phyloP scores from a whole-genome alignment of 2,888 invertebrate genomes.

The Cecidostiba fungosa region DNA sequence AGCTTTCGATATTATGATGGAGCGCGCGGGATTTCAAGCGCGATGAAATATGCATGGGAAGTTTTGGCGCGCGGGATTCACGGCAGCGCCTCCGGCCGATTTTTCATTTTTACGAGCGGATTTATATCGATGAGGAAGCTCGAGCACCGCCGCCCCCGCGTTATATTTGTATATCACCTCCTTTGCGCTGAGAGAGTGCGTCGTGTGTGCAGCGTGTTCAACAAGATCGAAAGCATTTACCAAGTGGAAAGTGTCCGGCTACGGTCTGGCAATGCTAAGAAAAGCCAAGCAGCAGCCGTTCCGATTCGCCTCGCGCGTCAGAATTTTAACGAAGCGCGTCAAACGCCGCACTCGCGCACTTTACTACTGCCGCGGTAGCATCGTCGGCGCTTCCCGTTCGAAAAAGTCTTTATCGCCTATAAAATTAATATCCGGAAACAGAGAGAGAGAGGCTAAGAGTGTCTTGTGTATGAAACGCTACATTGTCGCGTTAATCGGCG shows the following conservation, averaged over 20 bases:
- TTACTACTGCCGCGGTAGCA: not conserved
- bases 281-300: not conserved
- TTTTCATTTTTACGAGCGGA: slow-evolving; percentile 5
- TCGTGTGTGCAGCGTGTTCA: not conserved
- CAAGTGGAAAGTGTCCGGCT: not conserved
- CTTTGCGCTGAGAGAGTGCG: not conserved
- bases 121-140: slow-evolving; percentile 3
- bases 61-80: not conserved
- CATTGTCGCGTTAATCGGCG: slow-evolving; percentile 8
- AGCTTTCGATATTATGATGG: not conserved
- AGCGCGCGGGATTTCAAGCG: not conserved
- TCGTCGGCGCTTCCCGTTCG: not conserved
- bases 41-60: not conserved
- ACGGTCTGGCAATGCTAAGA: not conserved
- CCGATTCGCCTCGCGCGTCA: not conserved
- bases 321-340: slow-evolving; percentile 8
- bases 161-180: not conserved
- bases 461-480: not conserved
- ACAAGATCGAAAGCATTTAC: not conserved
- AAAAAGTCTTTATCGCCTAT: too few species aligned
- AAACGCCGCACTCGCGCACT: not conserved
- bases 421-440: not conserved
- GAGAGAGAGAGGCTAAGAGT: not conserved
- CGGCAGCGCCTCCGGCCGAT: not conserved
- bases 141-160: not conserved